A percentile compares a stretch with the other conserved stretches of the same genome.
phyloP scores from a whole-genome alignment of 1,140 invertebrate genomes.

The Conopomorpha cramerella region DNA sequence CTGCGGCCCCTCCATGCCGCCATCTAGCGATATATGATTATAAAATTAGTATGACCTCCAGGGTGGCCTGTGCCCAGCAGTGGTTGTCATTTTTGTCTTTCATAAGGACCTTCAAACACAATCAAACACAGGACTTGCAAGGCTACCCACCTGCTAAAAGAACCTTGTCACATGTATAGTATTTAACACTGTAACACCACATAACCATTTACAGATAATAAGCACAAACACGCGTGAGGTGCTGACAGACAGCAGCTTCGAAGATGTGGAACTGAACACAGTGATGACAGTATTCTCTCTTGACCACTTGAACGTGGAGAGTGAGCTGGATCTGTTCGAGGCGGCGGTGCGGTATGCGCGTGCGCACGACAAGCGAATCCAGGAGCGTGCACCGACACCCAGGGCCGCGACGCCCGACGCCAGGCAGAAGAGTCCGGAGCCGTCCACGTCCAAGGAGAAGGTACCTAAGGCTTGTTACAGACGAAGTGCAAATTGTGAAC shows the following conservation, averaged over 20 bases:
- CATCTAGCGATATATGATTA: no score
- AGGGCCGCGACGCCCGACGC: constrained; percentile 8
- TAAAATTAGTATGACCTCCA: no score
- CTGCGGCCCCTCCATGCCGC: no score
- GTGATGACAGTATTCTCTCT: constrained; percentile 75
- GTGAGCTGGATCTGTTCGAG: constrained; percentile 76
- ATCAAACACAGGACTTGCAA: no score
- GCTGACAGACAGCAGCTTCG: constrained; percentile 72
- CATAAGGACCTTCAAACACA: no score
- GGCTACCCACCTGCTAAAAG: no score
- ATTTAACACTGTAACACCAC: no score
- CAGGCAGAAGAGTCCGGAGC: constrained; percentile 23
- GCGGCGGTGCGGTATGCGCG: constrained; percentile 72
- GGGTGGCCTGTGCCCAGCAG: no score
- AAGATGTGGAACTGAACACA: constrained; percentile 74
- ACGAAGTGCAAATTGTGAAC: no score
- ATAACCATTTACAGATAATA: constrained; percentile 68
- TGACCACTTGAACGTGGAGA: constrained; percentile 71
- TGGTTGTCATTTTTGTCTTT: no score
- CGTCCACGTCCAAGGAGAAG: constrained; percentile 36
- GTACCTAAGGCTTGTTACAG: no score
- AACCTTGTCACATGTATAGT: no score
- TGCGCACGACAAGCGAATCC: constrained; percentile 28
- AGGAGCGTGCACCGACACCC: constrained; percentile 14
- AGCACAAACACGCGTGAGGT: constrained; percentile 76